phyloP scores from a whole-genome alignment of 2,113 vertebrate species.

The Rhineura floridana region DNA sequence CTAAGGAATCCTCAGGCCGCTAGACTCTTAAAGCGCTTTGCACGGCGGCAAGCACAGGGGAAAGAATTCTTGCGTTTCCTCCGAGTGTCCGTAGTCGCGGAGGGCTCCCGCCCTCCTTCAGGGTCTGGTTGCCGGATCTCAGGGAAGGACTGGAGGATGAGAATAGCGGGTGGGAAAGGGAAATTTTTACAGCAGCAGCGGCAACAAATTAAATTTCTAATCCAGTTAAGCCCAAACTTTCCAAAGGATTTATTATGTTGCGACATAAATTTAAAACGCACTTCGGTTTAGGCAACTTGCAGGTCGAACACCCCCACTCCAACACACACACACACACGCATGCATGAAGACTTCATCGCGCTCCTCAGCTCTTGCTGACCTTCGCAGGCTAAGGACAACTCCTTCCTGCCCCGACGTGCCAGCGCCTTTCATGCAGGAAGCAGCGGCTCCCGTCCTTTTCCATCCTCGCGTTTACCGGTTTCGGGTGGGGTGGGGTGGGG shows the following conservation, averaged over 20 bases:
- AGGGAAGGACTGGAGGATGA: neutral
- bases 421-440: too few species aligned
- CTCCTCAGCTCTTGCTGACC: neutral
- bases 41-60: neutral
- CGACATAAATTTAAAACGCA: neutral
- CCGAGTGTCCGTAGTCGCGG: too few species aligned
- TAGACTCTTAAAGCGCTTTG: neutral
- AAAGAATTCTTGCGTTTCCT: too few species aligned
- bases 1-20: neutral
- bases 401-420: neutral
- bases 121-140: neutral
- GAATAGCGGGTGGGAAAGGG: neutral
- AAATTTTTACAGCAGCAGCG: too few species aligned
- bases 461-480: neutral
- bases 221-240: neutral
- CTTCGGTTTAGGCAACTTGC: neutral
- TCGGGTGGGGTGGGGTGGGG: neutral
- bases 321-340: too few species aligned
- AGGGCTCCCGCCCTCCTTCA: neutral
- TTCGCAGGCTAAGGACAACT: neutral
- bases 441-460: neutral
- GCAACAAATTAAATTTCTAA: neutral
- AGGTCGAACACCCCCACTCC: neutral
- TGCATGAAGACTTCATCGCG: too few species aligned
- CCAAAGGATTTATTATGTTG: too few species aligned